Evolutionary conservation across 2,113 vertebrate species (phyloP).

Genomic region (Trematocara macrostoma): DNA sequence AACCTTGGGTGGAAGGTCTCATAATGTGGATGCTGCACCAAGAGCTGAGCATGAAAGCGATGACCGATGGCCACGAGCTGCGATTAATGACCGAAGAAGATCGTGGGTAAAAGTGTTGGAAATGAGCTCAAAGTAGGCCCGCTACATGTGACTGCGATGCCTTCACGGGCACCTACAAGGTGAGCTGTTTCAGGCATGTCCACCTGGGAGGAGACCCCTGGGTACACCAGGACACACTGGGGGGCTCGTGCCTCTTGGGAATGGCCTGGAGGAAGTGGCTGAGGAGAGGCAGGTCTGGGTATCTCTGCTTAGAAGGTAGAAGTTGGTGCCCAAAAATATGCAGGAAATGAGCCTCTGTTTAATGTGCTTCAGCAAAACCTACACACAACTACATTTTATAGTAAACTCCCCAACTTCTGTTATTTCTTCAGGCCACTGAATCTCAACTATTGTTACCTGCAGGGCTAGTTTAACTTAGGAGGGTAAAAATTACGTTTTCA

Average conservation of each 20-base stretch:
- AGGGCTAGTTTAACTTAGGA: not conserved
- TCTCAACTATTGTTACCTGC: not conserved
- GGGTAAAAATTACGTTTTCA: accelerated
- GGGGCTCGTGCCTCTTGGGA: not conserved
- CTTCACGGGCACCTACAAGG: not conserved
- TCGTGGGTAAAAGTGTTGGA: not conserved
- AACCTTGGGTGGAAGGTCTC: accelerated
- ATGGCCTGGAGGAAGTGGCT: not conserved
- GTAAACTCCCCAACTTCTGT: not conserved
- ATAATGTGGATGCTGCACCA: not conserved
- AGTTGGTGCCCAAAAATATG: not conserved
- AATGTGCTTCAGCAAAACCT: not conserved
- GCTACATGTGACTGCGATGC: accelerated
- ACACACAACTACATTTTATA: not conserved
- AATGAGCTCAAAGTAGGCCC: not conserved
- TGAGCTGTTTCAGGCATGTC: not conserved
- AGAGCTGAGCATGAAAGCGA: not conserved
- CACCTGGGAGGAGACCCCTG: not conserved
- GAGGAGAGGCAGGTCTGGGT: not conserved
- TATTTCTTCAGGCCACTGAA: not conserved
- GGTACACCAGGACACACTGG: not conserved
- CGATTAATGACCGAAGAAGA: not conserved
- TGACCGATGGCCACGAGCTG: accelerated
- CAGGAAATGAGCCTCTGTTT: not conserved
- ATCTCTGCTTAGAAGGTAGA: not conserved